Base-by-base conservation (phyloP, 2,888 invertebrate genomes). In the Spodoptera littoralis region DNA sequence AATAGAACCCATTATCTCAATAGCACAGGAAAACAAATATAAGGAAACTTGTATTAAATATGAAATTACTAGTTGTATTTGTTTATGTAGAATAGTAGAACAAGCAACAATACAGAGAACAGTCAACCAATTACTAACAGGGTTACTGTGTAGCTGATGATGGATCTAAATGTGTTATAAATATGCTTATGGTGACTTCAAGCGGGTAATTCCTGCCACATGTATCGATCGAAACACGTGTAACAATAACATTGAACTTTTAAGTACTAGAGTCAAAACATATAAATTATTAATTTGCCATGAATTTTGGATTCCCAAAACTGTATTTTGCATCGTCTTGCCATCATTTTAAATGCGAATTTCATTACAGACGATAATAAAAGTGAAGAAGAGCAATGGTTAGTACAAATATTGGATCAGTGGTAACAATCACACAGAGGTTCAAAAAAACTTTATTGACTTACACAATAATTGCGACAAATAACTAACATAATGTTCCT, bases 1-100 rank as follows among this genome's bases (percentile, higher is more conserved):
- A 76, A 66, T 65, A 62, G 55, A 51, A 46, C 41, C 51, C 67
- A 70, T 76, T 73, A 77, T 62, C 12, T 51, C 49, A 65, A 60
- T 59, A 30, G 73, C 49, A 67, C 65, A 78, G 70, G 78, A 72
- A 78, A 68, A 67, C 46, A 46, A 44, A 24, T 36, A 64, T 43
- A 47, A 75, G 65, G 68, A 75, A 75, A 75, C 51, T 54, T 49
- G 44, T 58, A 60, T 56, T 24, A 59, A 36, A 71, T 60, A 65
- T 65, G 30, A 68, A 71, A 62, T 59, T 52, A 54, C 50, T 73
- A 4, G 59, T 46, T 62, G 54, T 46, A 46, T 47, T 64, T 60
- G 49, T 54, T 62, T 60, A 76, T 67, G 60, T 76, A 24, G 72
- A 67, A 57, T 43, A 72, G 58, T 66, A 18, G 68, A 64, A 60